A percentile compares a stretch with the other conserved stretches of the same genome.
phyloP scores from a whole-genome alignment of 2,888 invertebrate genomes.

The Kryphioiulus occultus region DNA sequence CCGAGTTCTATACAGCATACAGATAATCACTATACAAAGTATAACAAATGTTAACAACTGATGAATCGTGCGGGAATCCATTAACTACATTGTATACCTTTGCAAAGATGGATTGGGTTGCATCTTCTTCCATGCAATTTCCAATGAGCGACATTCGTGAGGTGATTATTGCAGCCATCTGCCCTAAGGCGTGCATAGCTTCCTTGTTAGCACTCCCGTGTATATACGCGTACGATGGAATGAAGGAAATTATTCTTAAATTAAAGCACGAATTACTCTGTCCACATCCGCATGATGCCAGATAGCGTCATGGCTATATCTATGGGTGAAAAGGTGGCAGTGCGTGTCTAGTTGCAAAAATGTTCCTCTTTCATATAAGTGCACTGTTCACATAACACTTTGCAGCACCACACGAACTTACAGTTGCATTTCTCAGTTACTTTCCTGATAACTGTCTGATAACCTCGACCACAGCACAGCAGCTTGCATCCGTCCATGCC shows the following conservation, averaged over 20 bases:
- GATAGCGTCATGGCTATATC: conserved; percentile 25
- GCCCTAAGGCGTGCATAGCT: background rate
- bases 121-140: background rate
- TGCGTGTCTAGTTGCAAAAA: conserved; percentile 76
- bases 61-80: conserved; percentile 15
- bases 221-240: conserved; percentile 22
- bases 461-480: conserved; percentile 88
- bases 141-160: background rate
- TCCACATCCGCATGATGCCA: background rate
- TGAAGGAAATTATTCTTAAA: conserved; percentile 17
- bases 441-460: conserved; percentile 81
- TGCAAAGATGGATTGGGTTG: conserved; percentile 2
- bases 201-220: background rate
- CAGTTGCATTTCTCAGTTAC: conserved; percentile 89
- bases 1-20: conserved; percentile 40
- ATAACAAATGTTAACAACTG: conserved; percentile 43
- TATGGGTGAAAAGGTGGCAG: background rate
- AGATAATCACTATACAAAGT: conserved; percentile 38
- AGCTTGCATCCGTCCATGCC: conserved; percentile 86
- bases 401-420: conserved; percentile 90
- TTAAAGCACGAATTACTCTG: background rate
- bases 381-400: conserved; percentile 84
- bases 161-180: conserved; percentile 27
- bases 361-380: conserved; percentile 81
- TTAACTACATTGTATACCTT: conserved; percentile 8